Conservation (phyloP, 2,888 invertebrate genomes). For the Rhyacophila evoluta region DNA sequence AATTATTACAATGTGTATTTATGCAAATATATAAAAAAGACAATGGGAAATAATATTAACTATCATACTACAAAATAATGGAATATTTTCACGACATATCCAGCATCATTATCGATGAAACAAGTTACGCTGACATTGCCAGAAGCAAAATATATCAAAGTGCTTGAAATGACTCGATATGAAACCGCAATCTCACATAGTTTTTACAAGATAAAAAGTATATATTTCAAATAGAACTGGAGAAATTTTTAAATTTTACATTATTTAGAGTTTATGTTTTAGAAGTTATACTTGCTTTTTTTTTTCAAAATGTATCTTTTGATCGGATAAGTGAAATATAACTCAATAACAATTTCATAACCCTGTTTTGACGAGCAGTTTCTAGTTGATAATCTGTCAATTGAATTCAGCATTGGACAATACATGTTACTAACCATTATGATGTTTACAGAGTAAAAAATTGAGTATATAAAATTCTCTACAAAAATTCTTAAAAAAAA, state of each 20-base stretch:
- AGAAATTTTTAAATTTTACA: too few relatives aligned
- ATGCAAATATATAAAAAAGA: not conserved
- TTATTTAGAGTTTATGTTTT: too few relatives aligned
- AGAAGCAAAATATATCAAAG: not conserved
- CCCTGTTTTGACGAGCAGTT: not conserved
- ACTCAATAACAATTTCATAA: too few relatives aligned
- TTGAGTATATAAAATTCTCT: not conserved
- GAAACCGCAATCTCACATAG: not conserved
- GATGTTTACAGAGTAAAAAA: not conserved
- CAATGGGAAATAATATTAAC: not conserved
- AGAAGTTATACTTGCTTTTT: too few relatives aligned
- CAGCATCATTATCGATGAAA: not conserved
- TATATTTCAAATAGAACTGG: too few relatives aligned
- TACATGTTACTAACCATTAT: too few relatives aligned
- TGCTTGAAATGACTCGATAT: not conserved
- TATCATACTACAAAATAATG: not conserved
- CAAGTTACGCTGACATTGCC: not conserved
- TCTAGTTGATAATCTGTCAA: not conserved
- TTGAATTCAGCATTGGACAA: too few relatives aligned
- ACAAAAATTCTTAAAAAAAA: conserved; percentile 1
- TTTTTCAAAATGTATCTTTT: too few relatives aligned
- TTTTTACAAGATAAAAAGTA: too few relatives aligned
- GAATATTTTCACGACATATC: not conserved
- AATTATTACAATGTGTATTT: not conserved
- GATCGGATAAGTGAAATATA: too few relatives aligned